phyloP scores from a whole-genome alignment of 2,797 vertebrate species.

The Brachyrhaphis roseni region DNA sequence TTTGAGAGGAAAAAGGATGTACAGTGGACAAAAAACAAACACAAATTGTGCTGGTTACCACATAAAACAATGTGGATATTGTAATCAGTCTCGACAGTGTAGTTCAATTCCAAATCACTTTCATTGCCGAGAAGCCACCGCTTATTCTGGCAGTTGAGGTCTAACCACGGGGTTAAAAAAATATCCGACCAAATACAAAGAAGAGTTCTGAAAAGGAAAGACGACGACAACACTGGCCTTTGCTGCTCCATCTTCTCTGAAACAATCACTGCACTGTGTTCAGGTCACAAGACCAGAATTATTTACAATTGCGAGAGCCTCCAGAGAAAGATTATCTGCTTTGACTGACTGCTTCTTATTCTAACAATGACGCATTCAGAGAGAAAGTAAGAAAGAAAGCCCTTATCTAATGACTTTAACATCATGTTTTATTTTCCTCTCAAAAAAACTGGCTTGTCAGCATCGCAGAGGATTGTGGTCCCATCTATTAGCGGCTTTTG shows the following conservation, averaged over 20 bases:
- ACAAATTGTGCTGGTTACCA: not conserved
- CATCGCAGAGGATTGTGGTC: constrained; percentile 61
- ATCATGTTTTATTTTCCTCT: constrained; percentile 64
- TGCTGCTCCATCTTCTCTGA: constrained; percentile 21
- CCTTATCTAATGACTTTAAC: constrained; percentile 62
- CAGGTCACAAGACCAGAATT: constrained; percentile 13
- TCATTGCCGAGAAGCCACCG: constrained; percentile 27
- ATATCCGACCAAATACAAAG: constrained; percentile 16
- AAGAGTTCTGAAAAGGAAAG: constrained; percentile 10
- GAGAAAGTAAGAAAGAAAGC: constrained; percentile 24
- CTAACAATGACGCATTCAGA: constrained; percentile 49
- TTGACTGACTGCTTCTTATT: constrained; percentile 52
- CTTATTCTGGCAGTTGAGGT: constrained; percentile 15
- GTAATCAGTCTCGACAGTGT: constrained; percentile 33
- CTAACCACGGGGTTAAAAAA: constrained; percentile 20
- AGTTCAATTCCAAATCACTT: constrained; percentile 24
- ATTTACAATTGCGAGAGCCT: constrained; percentile 27
- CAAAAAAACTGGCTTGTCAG: constrained; percentile 59
- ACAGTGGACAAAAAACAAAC: not conserved
- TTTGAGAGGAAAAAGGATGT: not conserved
- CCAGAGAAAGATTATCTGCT: constrained; percentile 31
- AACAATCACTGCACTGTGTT: constrained; percentile 19
- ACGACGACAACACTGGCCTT: constrained; percentile 36
- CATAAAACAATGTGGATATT: constrained; percentile 1
- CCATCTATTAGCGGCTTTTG: constrained; percentile 62